Percentiles rank a stretch among this genome's conserved stretches.
phyloP scores from a whole-genome alignment of 2,113 vertebrate genomes.

The Cyprinodon tularosa region DNA sequence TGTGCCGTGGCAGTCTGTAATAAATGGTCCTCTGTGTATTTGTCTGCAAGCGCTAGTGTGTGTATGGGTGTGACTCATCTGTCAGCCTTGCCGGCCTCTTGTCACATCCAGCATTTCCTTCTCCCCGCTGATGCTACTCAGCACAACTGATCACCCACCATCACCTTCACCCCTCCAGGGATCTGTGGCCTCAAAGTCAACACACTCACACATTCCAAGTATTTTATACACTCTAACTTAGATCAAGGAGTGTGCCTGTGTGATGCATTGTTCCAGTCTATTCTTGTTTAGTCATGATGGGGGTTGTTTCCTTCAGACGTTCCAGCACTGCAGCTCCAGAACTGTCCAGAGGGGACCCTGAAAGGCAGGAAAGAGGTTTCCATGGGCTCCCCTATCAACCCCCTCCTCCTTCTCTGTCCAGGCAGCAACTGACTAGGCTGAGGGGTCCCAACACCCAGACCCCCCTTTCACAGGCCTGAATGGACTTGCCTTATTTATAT shows the following conservation, averaged over 20 bases:
- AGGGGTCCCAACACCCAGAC: conserved; percentile 76
- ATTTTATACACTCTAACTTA: conserved; percentile 14
- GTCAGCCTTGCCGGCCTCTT: conserved; percentile 68
- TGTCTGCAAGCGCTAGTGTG: conserved; percentile 40
- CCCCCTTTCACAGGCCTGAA: conserved; percentile 80
- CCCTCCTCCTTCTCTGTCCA: conserved; percentile 12
- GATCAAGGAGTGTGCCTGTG: conserved; percentile 24
- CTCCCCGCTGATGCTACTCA: conserved; percentile 70
- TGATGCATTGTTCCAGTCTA: conserved; percentile 26
- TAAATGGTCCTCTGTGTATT: conserved; percentile 77
- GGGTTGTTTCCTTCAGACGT: conserved; percentile 54
- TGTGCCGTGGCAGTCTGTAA: conserved; percentile 72
- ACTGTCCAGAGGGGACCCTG: conserved; percentile 49
- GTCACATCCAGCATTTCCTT: conserved; percentile 71
- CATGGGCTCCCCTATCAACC: conserved; percentile 57
- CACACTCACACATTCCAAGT: neutral
- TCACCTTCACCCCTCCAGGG: conserved; percentile 66
- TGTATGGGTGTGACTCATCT: conserved; percentile 67
- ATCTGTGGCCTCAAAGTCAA: conserved; percentile 41
- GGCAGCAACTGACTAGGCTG: conserved; percentile 64
- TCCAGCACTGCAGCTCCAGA: conserved; percentile 49
- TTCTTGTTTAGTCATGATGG: conserved; percentile 50
- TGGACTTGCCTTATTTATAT: conserved; percentile 84
- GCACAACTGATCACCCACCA: conserved; percentile 71
- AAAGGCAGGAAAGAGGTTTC: conserved; percentile 51